Evolutionary conservation across 2,797 vertebrate species (phyloP), one percentile per base, ranked within the genome.

Genomic region (Calcarius lapponicus): DNA sequence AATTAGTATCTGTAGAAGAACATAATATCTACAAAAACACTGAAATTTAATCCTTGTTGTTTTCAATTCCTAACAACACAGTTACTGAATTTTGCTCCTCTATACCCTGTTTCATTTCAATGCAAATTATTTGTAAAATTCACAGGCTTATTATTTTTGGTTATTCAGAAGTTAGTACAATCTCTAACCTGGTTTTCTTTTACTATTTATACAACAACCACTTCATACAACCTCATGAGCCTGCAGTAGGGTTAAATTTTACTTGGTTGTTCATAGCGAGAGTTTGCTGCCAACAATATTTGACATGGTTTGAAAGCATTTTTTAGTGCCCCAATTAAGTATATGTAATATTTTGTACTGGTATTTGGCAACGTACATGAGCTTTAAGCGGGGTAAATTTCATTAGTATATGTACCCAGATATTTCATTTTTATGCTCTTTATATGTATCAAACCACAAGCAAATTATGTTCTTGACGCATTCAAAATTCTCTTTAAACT

Each of bases 171-270:
- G 15, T n/a, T 11, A 74, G 3, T n/a, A 29, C 8, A 53, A 74
- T 31, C 40, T 66, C 29, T 72, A 45, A 54, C 10, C 13, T 45
- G 28, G 2, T 69, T 85, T 72, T 62, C 13, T 40, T 84, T 81
- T 67, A 8, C 24, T 36, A 9, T 12, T 66, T 62, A 1, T 34
- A 20, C 31, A 70, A 21, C 5, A n/a, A 31, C 3, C 5, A 24
- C 6, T 10, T 48, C 40, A 6, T 29, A 38, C 7, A 66, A 36
- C 9, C 6, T 51, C n/a, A 47, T 1, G 0, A 65, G 65, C 1
- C 25, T 54, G 10, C 43, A 88, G 10, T 13, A 45, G 7, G 26
- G 21, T 4, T 22, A 70, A 47, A 76, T 70, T 58, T 70, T 13
- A 21, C 15, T 8, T 50, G 10, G 2, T n/a, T 53, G 9, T 32